Base-by-base conservation (phyloP, 2,113 vertebrate species). In the Corapipo altera region DNA sequence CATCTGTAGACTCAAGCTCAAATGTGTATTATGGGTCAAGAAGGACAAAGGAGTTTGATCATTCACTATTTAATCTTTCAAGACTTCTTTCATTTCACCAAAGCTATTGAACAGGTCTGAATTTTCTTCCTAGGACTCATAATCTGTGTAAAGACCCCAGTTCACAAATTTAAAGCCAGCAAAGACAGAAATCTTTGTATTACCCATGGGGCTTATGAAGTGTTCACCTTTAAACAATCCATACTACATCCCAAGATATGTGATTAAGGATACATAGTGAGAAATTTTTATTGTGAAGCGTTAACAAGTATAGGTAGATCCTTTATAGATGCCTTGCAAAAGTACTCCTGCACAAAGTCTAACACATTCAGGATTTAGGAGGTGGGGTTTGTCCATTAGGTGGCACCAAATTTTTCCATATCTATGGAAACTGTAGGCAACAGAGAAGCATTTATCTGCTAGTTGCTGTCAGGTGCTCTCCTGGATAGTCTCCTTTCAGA, bases 361-460 rank as follows among this genome's bases (percentile, higher is more conserved):
- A 37, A 75, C 20, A 43, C 6, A 30, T 19, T 66, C 1, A 6
- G 30, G 85, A 69, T 82, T 24, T 0, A 0, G 70, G 26, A 74
- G 44, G 15, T 2, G 9, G 30, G 39, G 7, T 32, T 19, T 88
- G 82, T 84, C 94, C 93, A 95, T 94, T 93, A 95, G 93, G 69
- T 94, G 95, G 93, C 96, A 95, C 78, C 72, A 95, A 80, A 74
- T 80, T 96, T 96, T 96, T 91, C 82, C 26, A 6, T 67, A 61
- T 80, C 23, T 73, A 12, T 77, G 51, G 64, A 43, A 62, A 66
- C 14, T 30, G 11, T 9, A 80, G 65, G 17, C 22, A 54, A 17
- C 5, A 37, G 24, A 69, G 58, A 67, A 67, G 10, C 0, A 0
- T 72, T 84, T 41, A 44, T 44, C 51, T 88, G 28, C 58, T 67